A percentile compares a stretch with the other conserved stretches of the same genome.
Conservation (phyloP, 2,888 invertebrate species). For the Chaetoderma sp. region DNA sequence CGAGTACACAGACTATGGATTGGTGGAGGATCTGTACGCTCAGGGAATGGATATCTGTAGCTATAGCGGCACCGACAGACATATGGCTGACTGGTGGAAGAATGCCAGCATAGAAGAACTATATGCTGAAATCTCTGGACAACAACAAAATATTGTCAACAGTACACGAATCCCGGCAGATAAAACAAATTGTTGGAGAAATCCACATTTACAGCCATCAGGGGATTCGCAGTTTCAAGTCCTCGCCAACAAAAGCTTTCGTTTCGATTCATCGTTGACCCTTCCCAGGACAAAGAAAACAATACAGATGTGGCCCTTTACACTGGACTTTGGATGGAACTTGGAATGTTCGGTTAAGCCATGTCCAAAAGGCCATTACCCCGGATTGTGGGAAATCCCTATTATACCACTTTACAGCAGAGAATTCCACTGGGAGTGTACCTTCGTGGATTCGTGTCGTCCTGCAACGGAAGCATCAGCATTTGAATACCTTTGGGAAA, state of each 20-base stretch:
- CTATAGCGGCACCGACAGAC: background rate
- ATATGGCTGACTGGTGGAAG: background rate
- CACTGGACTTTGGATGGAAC: slow-evolving; percentile 78
- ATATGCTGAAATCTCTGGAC: slow-evolving; percentile 43
- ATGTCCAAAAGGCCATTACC: slow-evolving; percentile 54
- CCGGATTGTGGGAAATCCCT: slow-evolving; percentile 78
- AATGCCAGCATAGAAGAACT: slow-evolving; percentile 16
- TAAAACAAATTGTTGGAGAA: slow-evolving; percentile 51
- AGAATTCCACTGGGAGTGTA: slow-evolving; percentile 20
- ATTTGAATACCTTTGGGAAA: slow-evolving; percentile 74
- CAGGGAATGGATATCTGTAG: background rate
- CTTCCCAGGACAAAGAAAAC: slow-evolving; percentile 54
- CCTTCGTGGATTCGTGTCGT: slow-evolving; percentile 34
- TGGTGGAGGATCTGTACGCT: background rate
- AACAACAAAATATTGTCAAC: slow-evolving; percentile 44
- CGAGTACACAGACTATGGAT: background rate
- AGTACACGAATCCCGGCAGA: slow-evolving; percentile 40
- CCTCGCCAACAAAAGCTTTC: slow-evolving; percentile 43
- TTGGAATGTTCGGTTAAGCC: slow-evolving; percentile 37
- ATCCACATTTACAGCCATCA: slow-evolving; percentile 49
- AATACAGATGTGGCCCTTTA: slow-evolving; percentile 95
- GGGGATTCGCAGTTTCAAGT: slow-evolving; percentile 46
- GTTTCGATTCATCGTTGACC: slow-evolving; percentile 50
- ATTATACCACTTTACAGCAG: slow-evolving; percentile 65
- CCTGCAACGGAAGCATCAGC: slow-evolving; percentile 14